Base-by-base conservation (phyloP, 2,888 invertebrate species). In the Ceramica pisi region DNA sequence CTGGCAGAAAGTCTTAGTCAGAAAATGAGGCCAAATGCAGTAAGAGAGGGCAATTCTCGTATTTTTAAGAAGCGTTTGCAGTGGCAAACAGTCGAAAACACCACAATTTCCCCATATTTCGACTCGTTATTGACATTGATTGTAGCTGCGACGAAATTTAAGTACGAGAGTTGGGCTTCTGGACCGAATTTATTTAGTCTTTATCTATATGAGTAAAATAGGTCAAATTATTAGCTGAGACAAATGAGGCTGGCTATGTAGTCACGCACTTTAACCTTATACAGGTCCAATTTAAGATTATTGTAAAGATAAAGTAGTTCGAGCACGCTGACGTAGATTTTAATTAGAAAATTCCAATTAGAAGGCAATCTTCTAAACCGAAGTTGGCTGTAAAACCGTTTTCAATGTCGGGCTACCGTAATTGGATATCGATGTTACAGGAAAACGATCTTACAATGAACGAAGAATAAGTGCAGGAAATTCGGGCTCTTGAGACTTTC, bases 301-400 rank as follows among this genome's bases (percentile, higher is more conserved):
- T 38, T 26, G 46, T n/a, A 35, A 38, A 55, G 26, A 55, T 60
- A 63, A 57, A 79, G 57, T 62, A 59, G 51, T 31, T n/a, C 23
- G 2, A 48, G 19, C 19, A 26, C 48, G 19, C 48, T 46, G 19
- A 38, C 61, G 35, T 38, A 63, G 62, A 19, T 64, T 81, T 81
- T 70, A 80, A 80, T 81, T 78, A 78, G 60, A 67, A 78, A 77
- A 65, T 78, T 77, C 69, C 68, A 78, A 81, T 72, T 64, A 68
- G 53, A 55, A 59, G 64, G 44, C 67, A 77, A 77, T 81, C 65
- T 71, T 55, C 63, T 35, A 60, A 59, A 60, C 57, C 65, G 38
- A 77, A 75, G 63, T 67, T 81, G 46, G 56, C 64, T 51, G 50
- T 71, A 65, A 71, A 81, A 77, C 78, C 62, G 65, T 56, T 71